A percentile compares a stretch with the other conserved stretches of the same genome.
phyloP scores from a whole-genome alignment of 2,113 vertebrate species.

The Rhombomys opimus region DNA sequence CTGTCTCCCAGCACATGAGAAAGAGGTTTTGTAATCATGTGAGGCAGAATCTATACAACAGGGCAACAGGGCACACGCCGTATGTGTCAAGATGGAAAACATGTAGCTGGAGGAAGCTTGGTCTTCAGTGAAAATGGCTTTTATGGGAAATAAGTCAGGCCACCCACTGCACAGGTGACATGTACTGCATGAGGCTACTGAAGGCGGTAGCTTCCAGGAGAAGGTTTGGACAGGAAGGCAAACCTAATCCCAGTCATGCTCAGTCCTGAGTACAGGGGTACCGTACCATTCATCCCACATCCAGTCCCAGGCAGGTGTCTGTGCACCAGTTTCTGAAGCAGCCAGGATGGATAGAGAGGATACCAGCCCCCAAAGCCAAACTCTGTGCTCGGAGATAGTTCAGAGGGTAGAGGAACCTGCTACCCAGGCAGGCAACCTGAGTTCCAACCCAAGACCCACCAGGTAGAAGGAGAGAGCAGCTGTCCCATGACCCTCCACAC shows the following conservation, averaged over 20 bases:
- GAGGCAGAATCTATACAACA: neutral
- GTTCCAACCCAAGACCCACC: neutral
- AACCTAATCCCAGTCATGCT: neutral
- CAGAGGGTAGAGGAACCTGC: neutral
- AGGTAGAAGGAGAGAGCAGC: neutral
- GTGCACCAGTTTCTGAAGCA: neutral
- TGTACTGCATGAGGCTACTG: neutral
- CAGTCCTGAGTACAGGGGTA: neutral
- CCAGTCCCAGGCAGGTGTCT: neutral
- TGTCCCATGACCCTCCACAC: neutral
- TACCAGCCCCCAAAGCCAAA: neutral
- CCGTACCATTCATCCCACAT: too few species aligned
- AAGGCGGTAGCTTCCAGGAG: neutral
- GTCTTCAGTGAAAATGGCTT: too few species aligned
- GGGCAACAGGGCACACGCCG: fast-evolving
- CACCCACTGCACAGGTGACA: neutral
- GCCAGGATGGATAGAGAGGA: neutral
- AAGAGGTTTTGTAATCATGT: neutral
- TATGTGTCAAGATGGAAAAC: neutral
- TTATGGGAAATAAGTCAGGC: too few species aligned
- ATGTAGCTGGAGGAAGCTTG: too few species aligned
- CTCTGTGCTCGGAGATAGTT: neutral
- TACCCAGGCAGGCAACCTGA: neutral
- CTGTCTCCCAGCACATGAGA: neutral
- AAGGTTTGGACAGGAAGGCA: neutral